A percentile compares a stretch with the other conserved stretches of the same genome.
Conservation (phyloP, 2,113 vertebrate genomes). For the Coracopsis vasa region DNA sequence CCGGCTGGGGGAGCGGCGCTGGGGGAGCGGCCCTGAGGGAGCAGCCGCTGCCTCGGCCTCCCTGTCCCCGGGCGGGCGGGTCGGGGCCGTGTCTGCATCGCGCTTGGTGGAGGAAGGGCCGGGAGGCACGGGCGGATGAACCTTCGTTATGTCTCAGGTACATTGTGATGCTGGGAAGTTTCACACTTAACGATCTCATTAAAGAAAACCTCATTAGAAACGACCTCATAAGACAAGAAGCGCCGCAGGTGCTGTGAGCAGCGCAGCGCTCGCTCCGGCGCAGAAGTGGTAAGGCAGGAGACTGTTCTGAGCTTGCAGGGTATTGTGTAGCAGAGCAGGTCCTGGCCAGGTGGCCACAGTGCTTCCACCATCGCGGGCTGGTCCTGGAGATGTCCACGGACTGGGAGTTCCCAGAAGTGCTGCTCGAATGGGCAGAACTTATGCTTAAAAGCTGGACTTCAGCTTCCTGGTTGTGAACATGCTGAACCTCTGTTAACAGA, state of each 20-base stretch:
- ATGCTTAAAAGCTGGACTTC: background rate
- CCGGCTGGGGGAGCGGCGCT: no score
- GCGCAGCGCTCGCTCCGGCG: accelerated
- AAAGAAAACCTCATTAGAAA: background rate
- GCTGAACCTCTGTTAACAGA: accelerated
- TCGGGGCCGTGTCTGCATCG: no score
- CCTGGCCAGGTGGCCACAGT: background rate
- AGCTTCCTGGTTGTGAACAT: background rate
- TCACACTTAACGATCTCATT: background rate
- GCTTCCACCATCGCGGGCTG: accelerated
- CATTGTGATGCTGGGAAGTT: background rate
- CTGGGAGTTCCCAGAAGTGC: background rate
- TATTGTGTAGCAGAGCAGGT: background rate
- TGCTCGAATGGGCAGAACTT: accelerated
- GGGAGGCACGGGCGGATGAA: background rate
- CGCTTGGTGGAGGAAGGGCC: background rate
- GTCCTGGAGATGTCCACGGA: accelerated
- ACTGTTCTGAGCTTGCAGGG: background rate
- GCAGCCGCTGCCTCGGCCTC: background rate
- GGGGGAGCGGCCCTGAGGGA: background rate
- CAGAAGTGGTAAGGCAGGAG: background rate
- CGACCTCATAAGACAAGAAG: accelerated
- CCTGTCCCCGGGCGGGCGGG: background rate
- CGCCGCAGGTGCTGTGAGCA: background rate
- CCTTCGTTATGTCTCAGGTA: background rate